phyloP scores from a whole-genome alignment of 2,888 invertebrate species.

The Lycaena phlaeas region DNA sequence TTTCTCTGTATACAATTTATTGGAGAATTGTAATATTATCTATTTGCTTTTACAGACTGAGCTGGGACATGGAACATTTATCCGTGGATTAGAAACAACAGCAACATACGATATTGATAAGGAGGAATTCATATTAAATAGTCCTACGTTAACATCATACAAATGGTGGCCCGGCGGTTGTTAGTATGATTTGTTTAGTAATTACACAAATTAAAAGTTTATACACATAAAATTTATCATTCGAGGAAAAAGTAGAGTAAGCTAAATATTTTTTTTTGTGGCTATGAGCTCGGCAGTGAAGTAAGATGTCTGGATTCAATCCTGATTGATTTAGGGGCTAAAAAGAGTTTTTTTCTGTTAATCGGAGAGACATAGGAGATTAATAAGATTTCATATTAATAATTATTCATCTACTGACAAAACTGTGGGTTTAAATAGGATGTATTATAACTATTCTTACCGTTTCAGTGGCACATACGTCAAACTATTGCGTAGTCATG shows the following conservation, averaged over 20 bases:
- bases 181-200: slow-evolving; percentile 67
- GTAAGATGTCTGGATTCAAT: no score
- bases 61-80: slow-evolving; percentile 94
- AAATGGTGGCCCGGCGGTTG: slow-evolving; percentile 98
- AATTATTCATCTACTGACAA: no score
- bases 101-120: slow-evolving; percentile 89
- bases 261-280: slow-evolving; percentile 15
- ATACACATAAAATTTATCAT: neutral
- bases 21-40: neutral
- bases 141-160: slow-evolving; percentile 88
- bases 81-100: slow-evolving; percentile 92
- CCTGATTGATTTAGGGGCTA: no score
- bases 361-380: no score
- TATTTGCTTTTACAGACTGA: slow-evolving; percentile 78
- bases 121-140: slow-evolving; percentile 90
- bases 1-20: neutral
- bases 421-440: no score
- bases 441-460: no score
- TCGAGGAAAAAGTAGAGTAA: slow-evolving; percentile 76
- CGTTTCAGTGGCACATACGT: slow-evolving; percentile 89
- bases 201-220: no score
- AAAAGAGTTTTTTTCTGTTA: no score
- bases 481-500: slow-evolving; percentile 91
- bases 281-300: no score
- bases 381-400: no score